These are phyloP conservation scores for Lepidotrigona ventralis DNA, from an alignment of 1,140 invertebrate species.

Conservation along the genomic window DNA sequence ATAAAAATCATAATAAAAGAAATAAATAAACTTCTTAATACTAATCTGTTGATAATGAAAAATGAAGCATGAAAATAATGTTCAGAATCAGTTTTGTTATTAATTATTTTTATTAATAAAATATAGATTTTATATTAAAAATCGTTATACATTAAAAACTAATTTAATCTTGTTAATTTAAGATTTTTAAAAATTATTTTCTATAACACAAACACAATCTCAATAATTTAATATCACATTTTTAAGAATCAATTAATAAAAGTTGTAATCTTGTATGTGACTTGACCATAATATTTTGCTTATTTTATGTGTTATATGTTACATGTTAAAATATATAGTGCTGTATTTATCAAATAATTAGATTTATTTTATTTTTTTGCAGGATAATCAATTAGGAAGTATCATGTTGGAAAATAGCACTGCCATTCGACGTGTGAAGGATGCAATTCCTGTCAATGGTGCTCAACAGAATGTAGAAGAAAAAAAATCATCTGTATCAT, in stretches of 20 bases:
- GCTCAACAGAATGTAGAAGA: slow-evolving; percentile 62
- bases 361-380: slow-evolving; percentile 36
- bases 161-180: not conserved
- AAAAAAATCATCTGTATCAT: slow-evolving; percentile 48
- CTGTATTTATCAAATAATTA: slow-evolving; percentile 1
- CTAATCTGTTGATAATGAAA: not conserved
- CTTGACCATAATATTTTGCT: not conserved
- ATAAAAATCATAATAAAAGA: not conserved
- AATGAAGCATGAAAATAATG: slow-evolving; percentile 1
- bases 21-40: slow-evolving; percentile 12
- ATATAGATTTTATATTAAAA: not conserved
- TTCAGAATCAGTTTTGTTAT: not conserved
- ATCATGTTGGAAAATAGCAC: slow-evolving; percentile 74
- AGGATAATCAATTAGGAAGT: slow-evolving; percentile 71
- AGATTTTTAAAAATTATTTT: not conserved
- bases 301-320: not conserved
- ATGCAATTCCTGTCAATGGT: slow-evolving; percentile 72
- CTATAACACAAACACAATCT: not conserved
- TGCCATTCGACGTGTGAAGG: slow-evolving; percentile 72
- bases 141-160: not conserved
- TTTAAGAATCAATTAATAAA: not conserved
- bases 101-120: not conserved
- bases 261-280: not conserved
- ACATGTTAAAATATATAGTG: not conserved
- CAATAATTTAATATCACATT: not conserved